These are phyloP conservation scores for Propithecus deckenii DNA, from an alignment of 2,797 vertebrate species.

Conservation along the genomic window DNA sequence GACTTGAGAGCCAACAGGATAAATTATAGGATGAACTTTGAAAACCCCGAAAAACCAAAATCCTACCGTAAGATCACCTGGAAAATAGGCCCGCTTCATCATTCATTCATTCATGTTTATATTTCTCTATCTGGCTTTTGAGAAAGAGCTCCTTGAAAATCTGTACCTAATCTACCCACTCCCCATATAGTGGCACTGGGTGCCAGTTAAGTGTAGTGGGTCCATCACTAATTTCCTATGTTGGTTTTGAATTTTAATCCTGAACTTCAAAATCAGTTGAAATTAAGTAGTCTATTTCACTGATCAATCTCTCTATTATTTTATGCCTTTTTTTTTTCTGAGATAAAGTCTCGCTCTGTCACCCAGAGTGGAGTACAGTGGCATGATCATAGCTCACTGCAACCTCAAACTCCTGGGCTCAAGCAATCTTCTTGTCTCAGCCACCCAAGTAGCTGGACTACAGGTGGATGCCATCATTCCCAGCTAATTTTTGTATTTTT, in stretches of 20 bases:
- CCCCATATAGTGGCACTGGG: not conserved
- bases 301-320: not conserved
- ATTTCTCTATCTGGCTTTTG: not conserved
- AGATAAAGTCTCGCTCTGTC: not conserved
- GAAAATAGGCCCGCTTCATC: not conserved
- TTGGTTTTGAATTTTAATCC: not conserved
- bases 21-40: not conserved
- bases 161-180: not conserved
- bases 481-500: not conserved
- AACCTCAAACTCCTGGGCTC: not conserved
- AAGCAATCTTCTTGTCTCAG: not conserved
- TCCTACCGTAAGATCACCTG: not conserved
- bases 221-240: not conserved
- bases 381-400: not conserved
- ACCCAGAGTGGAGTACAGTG: not conserved
- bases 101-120: not conserved
- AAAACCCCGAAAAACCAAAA: not conserved
- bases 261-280: conserved; percentile 24
- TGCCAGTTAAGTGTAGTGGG: not conserved
- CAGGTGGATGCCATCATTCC: not conserved
- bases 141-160: not conserved
- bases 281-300: not conserved
- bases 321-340: not conserved
- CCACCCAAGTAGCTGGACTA: no score
- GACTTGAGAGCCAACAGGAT: not conserved